These are phyloP conservation scores for Eulemur rubriventer DNA, from an alignment of 2,797 vertebrate genomes.

Conservation along the genomic window DNA sequence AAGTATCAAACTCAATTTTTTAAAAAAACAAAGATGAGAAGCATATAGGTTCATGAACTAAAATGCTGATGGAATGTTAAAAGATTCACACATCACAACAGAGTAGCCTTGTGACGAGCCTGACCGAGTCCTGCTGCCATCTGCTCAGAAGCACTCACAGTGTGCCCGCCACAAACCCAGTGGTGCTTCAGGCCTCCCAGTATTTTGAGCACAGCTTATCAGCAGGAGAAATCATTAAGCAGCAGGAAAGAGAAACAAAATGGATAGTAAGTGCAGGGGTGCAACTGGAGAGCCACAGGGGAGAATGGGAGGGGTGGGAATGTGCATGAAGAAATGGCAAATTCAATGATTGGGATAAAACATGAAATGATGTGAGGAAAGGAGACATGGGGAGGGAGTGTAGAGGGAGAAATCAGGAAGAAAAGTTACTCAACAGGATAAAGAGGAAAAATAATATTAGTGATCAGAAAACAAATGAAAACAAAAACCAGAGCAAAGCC, in stretches of 20 bases:
- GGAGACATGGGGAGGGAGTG: fast-evolving
- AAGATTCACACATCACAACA: not conserved
- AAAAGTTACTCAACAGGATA: not conserved
- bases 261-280: not conserved
- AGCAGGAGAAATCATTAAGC: conserved; percentile 24
- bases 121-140: conserved; percentile 66
- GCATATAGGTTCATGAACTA: conserved; percentile 19
- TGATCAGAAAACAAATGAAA: not conserved
- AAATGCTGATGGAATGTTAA: not conserved
- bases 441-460: not conserved
- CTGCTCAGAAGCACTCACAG: conserved; percentile 62
- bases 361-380: not conserved
- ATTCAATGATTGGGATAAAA: not conserved
- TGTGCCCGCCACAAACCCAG: not conserved
- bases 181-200: not conserved
- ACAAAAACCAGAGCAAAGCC: not conserved
- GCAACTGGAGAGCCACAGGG: not conserved
- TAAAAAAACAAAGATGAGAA: not conserved
- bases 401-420: not conserved
- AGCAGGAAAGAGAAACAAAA: conserved; percentile 57
- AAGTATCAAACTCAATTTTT: not conserved
- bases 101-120: not conserved
- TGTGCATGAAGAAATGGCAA: conserved; percentile 5
- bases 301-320: not conserved
- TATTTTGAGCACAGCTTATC: conserved; percentile 21